Conservation (phyloP, 2,113 vertebrate species). For the Zeus faber region DNA sequence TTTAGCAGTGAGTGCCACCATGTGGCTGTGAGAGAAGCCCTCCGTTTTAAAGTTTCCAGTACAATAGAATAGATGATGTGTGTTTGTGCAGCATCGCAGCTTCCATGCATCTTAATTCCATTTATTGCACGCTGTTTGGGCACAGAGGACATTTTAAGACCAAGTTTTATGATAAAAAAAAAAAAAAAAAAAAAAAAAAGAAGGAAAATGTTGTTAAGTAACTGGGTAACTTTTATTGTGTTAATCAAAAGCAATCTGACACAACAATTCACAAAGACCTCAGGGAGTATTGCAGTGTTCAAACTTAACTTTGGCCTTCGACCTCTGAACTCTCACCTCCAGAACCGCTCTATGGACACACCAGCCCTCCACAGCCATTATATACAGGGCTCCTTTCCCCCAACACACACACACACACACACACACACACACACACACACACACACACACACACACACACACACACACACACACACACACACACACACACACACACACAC, state of each 20-base stretch:
- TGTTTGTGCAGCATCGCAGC: too few species aligned
- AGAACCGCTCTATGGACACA: too few species aligned
- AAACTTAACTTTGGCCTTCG: constrained; percentile 70
- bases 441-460: constrained; percentile 13
- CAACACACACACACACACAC: constrained; percentile 15
- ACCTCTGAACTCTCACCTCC: too few species aligned
- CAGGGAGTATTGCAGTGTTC: constrained; percentile 71
- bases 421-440: not conserved
- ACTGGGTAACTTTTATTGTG: constrained; percentile 78
- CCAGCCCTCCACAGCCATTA: too few species aligned
- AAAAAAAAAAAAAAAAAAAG: not conserved
- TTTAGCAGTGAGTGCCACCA: too few species aligned
- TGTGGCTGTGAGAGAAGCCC: too few species aligned
- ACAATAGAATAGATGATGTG: too few species aligned
- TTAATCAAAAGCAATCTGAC: constrained; percentile 77
- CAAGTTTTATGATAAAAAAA: not conserved
- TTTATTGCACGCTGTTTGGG: too few species aligned
- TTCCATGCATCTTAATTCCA: too few species aligned
- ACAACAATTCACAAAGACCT: constrained; percentile 73
- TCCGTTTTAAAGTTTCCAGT: too few species aligned
- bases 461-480: not conserved
- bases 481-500: constrained; percentile 6
- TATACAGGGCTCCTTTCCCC: too few species aligned
- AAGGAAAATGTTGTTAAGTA: constrained; percentile 39
- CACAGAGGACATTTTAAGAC: too few species aligned